Evolutionary conservation across 2,888 invertebrate genomes (phyloP).

Genomic region (Drosophila tanythrix): DNA sequence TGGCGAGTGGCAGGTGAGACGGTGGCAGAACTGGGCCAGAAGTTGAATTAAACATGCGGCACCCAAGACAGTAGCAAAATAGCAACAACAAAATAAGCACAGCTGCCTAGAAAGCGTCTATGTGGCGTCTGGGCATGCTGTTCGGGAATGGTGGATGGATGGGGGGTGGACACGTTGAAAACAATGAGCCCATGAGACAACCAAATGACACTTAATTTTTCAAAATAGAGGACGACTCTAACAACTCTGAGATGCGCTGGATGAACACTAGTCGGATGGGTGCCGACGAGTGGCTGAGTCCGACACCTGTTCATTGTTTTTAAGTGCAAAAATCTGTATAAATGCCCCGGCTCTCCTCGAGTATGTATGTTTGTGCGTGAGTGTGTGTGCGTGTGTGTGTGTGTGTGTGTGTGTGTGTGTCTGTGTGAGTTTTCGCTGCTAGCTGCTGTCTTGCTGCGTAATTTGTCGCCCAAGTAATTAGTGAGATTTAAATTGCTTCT

Average conservation of each 20-base stretch:
- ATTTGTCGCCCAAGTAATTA: constrained; percentile 84
- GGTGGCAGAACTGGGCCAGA: neutral
- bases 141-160: no score
- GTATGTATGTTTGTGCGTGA: constrained; percentile 8
- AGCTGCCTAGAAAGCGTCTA: constrained; percentile 32
- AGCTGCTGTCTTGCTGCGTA: constrained; percentile 59
- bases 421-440: constrained; percentile 26
- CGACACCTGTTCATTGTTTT: constrained; percentile 54
- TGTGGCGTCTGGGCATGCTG: constrained; percentile 1
- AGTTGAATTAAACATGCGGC: constrained; percentile 57
- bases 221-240: constrained; percentile 60
- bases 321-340: constrained; percentile 50
- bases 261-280: constrained; percentile 4
- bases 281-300: constrained; percentile 5
- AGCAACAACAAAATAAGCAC: constrained; percentile 10
- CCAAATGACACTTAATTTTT: constrained; percentile 77
- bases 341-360: constrained; percentile 4
- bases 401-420: constrained; percentile 8
- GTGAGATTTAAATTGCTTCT: constrained; percentile 83
- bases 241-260: constrained; percentile 1
- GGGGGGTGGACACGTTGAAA: constrained; percentile 37
- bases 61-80: constrained; percentile 29
- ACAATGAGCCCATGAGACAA: constrained; percentile 66
- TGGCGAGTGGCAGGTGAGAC: neutral
- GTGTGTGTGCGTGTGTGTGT: constrained; percentile 12